These are phyloP conservation scores for Drosophila diplacantha DNA, from an alignment of 2,888 invertebrate species.

Conservation along the genomic window DNA sequence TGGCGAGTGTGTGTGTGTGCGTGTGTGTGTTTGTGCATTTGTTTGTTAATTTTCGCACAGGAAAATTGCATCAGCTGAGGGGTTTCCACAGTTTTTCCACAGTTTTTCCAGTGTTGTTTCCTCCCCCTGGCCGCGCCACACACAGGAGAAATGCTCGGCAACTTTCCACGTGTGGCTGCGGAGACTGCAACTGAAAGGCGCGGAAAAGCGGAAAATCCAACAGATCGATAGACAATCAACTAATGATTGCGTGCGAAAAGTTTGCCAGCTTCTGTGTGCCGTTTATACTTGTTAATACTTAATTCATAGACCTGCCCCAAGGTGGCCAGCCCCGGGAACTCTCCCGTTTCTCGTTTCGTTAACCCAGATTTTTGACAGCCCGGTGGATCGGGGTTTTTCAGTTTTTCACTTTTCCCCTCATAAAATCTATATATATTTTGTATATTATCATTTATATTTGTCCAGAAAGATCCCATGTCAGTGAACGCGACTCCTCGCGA, in stretches of 20 bases:
- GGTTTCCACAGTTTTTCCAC: conserved; percentile 37
- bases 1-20: conserved; percentile 10
- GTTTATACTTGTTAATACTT: conserved; percentile 22
- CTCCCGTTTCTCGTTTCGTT: not conserved
- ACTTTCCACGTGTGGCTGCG: conserved; percentile 25
- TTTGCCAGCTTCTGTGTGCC: conserved; percentile 14
- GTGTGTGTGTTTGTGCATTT: conserved; percentile 45
- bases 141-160: conserved; percentile 31
- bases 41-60: conserved; percentile 66
- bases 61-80: conserved; percentile 68
- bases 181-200: conserved; percentile 9
- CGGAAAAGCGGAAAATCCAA: conserved; percentile 3
- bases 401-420: not conserved
- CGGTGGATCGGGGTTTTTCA: not conserved
- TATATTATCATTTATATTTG: not conserved
- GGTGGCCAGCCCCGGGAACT: not conserved
- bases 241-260: conserved; percentile 43
- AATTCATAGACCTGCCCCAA: conserved; percentile 4
- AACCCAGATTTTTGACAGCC: conserved; percentile 13
- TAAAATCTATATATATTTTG: not conserved
- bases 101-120: not conserved
- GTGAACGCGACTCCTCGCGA: no score
- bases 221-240: conserved; percentile 46
- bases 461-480: conserved; percentile 1
- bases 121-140: conserved; percentile 7